A percentile compares a stretch with the other conserved stretches of the same genome.
These are phyloP conservation scores for Patella vulgata DNA, from an alignment of 1,140 invertebrate genomes.

Conservation along the genomic window DNA sequence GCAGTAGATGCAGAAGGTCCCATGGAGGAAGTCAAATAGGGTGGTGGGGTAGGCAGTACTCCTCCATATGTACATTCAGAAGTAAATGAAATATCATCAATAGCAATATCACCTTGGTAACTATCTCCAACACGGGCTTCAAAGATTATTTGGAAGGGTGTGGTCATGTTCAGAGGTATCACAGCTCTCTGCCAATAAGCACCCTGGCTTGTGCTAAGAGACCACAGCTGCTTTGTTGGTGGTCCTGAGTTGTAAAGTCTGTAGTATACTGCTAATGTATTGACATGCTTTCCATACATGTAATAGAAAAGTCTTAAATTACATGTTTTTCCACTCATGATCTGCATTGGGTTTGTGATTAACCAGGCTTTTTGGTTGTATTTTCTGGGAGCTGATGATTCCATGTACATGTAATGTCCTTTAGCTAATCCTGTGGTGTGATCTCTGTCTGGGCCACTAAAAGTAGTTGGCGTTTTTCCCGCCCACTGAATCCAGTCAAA, in stretches of 20 bases:
- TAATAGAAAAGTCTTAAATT: conserved; percentile 53
- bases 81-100: conserved; percentile 64
- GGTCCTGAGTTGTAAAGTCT: conserved; percentile 46
- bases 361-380: conserved; percentile 65
- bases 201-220: conserved; percentile 41
- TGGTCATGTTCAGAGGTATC: conserved; percentile 27
- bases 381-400: conserved; percentile 59
- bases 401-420: conserved; percentile 61
- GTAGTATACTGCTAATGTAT: conserved; percentile 49
- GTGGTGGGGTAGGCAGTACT: conserved; percentile 34
- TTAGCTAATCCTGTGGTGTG: conserved; percentile 46
- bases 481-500: conserved; percentile 48
- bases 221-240: conserved; percentile 38
- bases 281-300: conserved; percentile 60
- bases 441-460: conserved; percentile 46
- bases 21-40: conserved; percentile 15
- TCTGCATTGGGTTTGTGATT: conserved; percentile 23
- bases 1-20: conserved; percentile 7
- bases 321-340: conserved; percentile 15
- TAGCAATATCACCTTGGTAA: conserved; percentile 55
- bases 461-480: conserved; percentile 27
- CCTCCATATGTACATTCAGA: conserved; percentile 39
- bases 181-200: conserved; percentile 44
- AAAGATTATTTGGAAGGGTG: conserved; percentile 53
- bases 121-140: conserved; percentile 47